These are phyloP conservation scores for Nomada fucata DNA, from an alignment of 2,888 invertebrate species.

Conservation along the genomic window DNA sequence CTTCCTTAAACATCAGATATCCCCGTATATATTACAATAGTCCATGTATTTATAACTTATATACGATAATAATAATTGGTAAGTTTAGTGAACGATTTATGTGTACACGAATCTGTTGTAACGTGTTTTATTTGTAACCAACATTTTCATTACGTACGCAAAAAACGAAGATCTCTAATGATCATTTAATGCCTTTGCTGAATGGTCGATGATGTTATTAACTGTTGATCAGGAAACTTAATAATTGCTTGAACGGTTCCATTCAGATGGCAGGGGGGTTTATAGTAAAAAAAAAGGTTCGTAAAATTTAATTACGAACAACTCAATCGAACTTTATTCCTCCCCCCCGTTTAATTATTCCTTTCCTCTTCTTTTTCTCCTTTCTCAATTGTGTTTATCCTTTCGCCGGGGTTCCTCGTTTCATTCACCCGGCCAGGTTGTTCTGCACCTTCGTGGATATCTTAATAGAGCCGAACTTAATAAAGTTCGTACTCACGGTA, in stretches of 20 bases:
- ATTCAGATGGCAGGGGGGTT: neutral
- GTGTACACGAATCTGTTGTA: too few relatives aligned
- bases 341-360: neutral
- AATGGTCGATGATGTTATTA: conserved; percentile 41
- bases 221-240: conserved; percentile 43
- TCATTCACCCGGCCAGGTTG: neutral
- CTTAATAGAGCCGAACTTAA: conserved; percentile 57
- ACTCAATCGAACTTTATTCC: conserved; percentile 34
- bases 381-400: too few relatives aligned
- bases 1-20: neutral
- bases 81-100: too few relatives aligned
- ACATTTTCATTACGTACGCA: conserved; percentile 2
- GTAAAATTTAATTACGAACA: conserved; percentile 53
- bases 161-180: conserved; percentile 44
- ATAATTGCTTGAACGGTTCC: conserved; percentile 41
- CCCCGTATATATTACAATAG: neutral
- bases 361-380: neutral
- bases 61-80: too few relatives aligned
- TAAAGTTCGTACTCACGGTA: conserved; percentile 56
- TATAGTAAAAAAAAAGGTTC: neutral
- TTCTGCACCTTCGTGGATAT: conserved; percentile 38
- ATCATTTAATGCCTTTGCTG: conserved; percentile 36
- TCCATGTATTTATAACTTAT: too few relatives aligned
- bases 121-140: neutral
- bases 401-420: too few relatives aligned